Percentiles rank a stretch among this genome's conserved stretches.
Evolutionary conservation across 2,797 vertebrate genomes (phyloP).

Genomic region (Pseudotriccus pelzelni): DNA sequence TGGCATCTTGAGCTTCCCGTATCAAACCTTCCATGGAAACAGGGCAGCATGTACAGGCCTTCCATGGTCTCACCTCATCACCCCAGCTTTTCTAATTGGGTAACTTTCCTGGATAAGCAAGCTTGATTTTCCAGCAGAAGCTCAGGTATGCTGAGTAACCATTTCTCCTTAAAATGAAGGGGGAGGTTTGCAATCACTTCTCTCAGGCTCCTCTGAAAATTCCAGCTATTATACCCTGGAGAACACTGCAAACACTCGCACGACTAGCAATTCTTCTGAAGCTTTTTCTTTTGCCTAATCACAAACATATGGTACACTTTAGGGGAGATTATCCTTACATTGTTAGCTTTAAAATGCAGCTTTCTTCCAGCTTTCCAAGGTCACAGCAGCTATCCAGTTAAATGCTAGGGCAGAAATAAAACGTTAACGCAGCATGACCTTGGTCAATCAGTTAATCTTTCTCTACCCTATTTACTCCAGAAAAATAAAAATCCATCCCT

Average conservation of each 20-base stretch:
- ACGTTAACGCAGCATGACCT: neutral
- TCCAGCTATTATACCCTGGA: neutral
- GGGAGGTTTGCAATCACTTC: neutral
- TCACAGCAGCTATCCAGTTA: neutral
- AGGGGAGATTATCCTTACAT: conserved; percentile 28
- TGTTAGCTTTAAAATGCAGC: conserved; percentile 11
- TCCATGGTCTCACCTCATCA: neutral
- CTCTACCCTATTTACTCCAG: conserved; percentile 12
- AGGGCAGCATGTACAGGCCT: neutral
- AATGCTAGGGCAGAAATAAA: neutral
- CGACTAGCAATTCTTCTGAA: neutral
- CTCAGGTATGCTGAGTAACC: neutral
- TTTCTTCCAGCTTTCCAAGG: conserved; percentile 7
- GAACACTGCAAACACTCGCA: neutral
- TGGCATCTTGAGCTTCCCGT: neutral
- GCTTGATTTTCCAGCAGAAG: neutral
- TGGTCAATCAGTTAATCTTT: conserved; percentile 44
- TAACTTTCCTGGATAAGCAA: neutral
- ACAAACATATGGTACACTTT: conserved; percentile 27
- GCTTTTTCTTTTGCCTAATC: conserved; percentile 23
- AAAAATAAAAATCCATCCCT: neutral
- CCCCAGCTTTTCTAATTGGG: neutral
- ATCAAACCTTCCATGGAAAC: neutral
- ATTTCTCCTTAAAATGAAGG: neutral
- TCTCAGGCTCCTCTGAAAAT: neutral